These are phyloP conservation scores for Mesorhabditis sp. DNA, from an alignment of 2,888 invertebrate genomes.

Conservation along the genomic window DNA sequence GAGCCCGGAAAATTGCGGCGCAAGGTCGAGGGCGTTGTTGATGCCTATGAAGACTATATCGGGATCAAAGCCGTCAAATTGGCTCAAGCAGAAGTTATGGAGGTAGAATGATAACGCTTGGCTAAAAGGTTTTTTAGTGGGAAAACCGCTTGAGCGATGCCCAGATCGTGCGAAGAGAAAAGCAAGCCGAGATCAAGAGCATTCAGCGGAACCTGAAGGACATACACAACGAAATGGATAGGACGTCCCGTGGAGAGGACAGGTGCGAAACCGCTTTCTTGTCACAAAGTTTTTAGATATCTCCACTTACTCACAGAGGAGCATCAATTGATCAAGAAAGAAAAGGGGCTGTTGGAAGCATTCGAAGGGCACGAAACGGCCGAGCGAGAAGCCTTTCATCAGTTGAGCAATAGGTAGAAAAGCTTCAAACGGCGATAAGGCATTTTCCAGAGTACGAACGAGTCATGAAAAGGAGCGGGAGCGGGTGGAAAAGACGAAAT, in stretches of 20 bases:
- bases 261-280: constrained; percentile 54
- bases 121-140: constrained; percentile 51
- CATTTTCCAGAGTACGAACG: constrained; percentile 66
- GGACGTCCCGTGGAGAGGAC: constrained; percentile 74
- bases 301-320: constrained; percentile 73
- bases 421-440: constrained; percentile 60
- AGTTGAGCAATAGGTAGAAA: constrained; percentile 45
- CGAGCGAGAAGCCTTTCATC: constrained; percentile 68
- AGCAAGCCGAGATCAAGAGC: constrained; percentile 67
- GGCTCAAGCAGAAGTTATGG: constrained; percentile 72
- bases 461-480: constrained; percentile 79
- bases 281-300: constrained; percentile 60
- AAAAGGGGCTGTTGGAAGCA: constrained; percentile 63
- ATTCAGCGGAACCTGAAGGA: constrained; percentile 71
- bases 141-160: constrained; percentile 69
- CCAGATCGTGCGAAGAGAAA: constrained; percentile 69
- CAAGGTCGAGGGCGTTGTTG: constrained; percentile 23
- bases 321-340: constrained; percentile 65
- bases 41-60: constrained; percentile 61
- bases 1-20: background rate
- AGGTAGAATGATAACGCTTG: constrained; percentile 26
- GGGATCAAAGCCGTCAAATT: constrained; percentile 75
- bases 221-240: constrained; percentile 74
- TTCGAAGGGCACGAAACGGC: constrained; percentile 71
- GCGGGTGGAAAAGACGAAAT: constrained; percentile 78